phyloP scores from a whole-genome alignment of 2,888 invertebrate species.

The Gisinianus flammeolus region DNA sequence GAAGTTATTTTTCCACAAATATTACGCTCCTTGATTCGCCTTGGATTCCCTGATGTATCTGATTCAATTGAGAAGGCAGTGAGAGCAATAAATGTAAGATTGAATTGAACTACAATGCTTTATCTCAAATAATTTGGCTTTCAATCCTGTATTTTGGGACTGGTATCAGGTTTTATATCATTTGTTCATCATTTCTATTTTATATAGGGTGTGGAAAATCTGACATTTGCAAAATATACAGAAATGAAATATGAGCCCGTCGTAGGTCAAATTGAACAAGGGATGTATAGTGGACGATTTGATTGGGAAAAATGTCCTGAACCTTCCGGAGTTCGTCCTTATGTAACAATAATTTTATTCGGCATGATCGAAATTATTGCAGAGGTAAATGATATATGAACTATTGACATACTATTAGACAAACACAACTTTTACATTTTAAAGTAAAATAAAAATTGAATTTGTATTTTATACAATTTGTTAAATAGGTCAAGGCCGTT shows the following conservation, averaged over 20 bases:
- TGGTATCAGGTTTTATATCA: no score
- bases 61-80: constrained; percentile 70
- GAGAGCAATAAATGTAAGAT: constrained; percentile 59
- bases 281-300: constrained; percentile 90
- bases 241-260: constrained; percentile 93
- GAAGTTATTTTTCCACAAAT: constrained; percentile 76
- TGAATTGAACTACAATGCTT: neutral
- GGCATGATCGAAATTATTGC: constrained; percentile 65
- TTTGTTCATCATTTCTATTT: neutral
- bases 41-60: constrained; percentile 77
- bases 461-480: neutral
- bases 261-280: constrained; percentile 94
- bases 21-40: constrained; percentile 70
- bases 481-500: constrained; percentile 74
- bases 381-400: constrained; percentile 61
- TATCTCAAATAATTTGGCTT: no score
- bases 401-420: neutral
- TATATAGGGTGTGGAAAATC: constrained; percentile 58
- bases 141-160: no score
- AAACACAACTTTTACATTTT: neutral
- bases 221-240: constrained; percentile 62
- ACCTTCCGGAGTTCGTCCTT: constrained; percentile 80
- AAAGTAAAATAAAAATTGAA: neutral
- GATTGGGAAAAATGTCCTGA: constrained; percentile 80
- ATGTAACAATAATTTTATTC: constrained; percentile 71